Conservation (phyloP, 2,797 vertebrate species). For the Sebastes hubbsi region DNA sequence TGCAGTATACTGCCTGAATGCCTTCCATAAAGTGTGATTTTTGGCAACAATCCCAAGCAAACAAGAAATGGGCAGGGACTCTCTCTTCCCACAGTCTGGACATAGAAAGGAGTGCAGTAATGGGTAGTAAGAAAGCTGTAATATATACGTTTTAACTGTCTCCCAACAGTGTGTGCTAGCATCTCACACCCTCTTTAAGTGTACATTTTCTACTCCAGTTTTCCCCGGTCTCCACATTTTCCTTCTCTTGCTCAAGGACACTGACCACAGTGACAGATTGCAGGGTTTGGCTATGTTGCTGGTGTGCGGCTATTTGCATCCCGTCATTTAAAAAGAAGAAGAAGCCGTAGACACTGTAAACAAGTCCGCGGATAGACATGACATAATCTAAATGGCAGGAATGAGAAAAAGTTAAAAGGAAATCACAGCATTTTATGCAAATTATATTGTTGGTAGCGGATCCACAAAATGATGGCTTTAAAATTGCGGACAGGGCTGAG, state of each 20-base stretch:
- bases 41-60: slow-evolving; percentile 51
- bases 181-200: slow-evolving; percentile 43
- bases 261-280: slow-evolving; percentile 77
- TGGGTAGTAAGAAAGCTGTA: slow-evolving; percentile 9
- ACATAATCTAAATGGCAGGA: slow-evolving; percentile 58
- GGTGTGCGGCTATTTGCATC: slow-evolving; percentile 62
- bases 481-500: slow-evolving; percentile 6
- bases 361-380: slow-evolving; percentile 63
- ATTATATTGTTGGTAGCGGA: slow-evolving; percentile 17
- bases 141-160: slow-evolving; percentile 28
- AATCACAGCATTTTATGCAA: slow-evolving; percentile 19
- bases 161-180: not conserved
- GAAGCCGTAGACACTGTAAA: slow-evolving; percentile 63
- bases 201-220: slow-evolving; percentile 31
- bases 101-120: slow-evolving; percentile 20
- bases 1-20: slow-evolving; percentile 26
- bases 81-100: slow-evolving; percentile 46
- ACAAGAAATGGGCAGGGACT: slow-evolving; percentile 39
- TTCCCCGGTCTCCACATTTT: slow-evolving; percentile 34
- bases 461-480: slow-evolving; percentile 27
- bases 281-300: slow-evolving; percentile 69
- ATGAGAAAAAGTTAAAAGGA: slow-evolving; percentile 22
- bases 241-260: slow-evolving; percentile 41
- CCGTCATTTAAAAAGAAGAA: slow-evolving; percentile 62
- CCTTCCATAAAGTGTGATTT: slow-evolving; percentile 55